Percentiles rank a stretch among this genome's conserved stretches.
phyloP scores from a whole-genome alignment of 2,797 vertebrate genomes.

The Pteropus rufus region DNA sequence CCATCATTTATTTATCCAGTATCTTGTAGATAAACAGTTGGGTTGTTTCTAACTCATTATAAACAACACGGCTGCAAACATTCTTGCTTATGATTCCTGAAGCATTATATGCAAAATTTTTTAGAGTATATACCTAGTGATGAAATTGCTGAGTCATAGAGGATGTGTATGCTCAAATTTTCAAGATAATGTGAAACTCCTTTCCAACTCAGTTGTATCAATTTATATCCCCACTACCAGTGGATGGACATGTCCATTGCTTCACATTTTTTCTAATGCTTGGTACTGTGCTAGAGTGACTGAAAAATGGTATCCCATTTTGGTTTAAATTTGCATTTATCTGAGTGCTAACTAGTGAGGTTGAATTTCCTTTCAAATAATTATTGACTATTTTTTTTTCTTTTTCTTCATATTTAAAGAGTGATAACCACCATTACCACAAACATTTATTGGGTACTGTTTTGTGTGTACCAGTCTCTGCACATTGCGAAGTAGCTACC shows the following conservation, averaged over 20 bases:
- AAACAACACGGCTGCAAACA: background rate
- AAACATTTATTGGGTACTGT: background rate
- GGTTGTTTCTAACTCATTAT: background rate
- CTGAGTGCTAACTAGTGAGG: background rate
- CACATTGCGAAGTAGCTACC: background rate
- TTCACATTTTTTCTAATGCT: background rate
- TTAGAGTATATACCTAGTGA: background rate
- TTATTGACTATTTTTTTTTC: background rate
- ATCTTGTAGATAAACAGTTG: background rate
- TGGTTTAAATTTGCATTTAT: background rate
- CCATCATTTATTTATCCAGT: background rate
- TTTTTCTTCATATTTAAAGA: background rate
- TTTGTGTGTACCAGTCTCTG: background rate
- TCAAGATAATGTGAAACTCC: background rate
- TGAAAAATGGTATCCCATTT: background rate
- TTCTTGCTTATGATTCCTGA: background rate
- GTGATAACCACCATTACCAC: background rate
- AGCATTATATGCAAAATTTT: background rate
- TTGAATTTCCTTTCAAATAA: background rate
- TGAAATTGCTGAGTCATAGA: background rate
- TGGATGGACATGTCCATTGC: background rate
- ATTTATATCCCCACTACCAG: background rate
- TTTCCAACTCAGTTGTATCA: background rate
- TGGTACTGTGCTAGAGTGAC: background rate
- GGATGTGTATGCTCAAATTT: background rate